Evolutionary conservation across 2,797 vertebrate species (phyloP).

Genomic region (Oophaga sylvatica): DNA sequence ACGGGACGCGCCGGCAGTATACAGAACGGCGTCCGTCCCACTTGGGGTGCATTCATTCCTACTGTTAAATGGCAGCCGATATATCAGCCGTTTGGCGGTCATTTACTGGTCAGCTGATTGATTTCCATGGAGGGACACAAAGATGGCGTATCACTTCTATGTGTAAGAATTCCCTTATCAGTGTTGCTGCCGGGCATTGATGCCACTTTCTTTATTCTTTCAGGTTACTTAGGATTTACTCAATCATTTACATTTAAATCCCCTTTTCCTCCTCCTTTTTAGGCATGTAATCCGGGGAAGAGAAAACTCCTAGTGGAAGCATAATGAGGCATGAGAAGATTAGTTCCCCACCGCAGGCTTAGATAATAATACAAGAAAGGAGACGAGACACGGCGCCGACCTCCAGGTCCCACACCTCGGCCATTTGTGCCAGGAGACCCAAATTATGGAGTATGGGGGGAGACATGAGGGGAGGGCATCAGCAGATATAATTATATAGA

Average conservation of each 20-base stretch:
- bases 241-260: constrained; percentile 59
- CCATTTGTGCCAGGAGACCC: neutral
- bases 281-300: constrained; percentile 54
- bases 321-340: constrained; percentile 63
- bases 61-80: too few species aligned
- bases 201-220: constrained; percentile 47
- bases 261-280: constrained; percentile 30
- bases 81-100: too few species aligned
- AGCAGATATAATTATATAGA: neutral
- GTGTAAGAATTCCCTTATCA: too few species aligned
- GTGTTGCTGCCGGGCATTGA: constrained; percentile 30
- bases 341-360: constrained; percentile 45
- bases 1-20: neutral
- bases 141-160: constrained; percentile 30
- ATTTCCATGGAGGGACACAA: constrained; percentile 10
- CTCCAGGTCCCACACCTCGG: neutral
- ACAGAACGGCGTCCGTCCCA: neutral
- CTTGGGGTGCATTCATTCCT: too few species aligned
- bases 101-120: too few species aligned
- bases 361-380: constrained; percentile 45
- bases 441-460: neutral
- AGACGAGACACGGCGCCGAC: constrained; percentile 15
- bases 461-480: neutral
- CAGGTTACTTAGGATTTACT: constrained; percentile 55
- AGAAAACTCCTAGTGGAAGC: constrained; percentile 45